Evolutionary conservation across 2,113 vertebrate genomes (phyloP).

Genomic region (Pseudonaja textilis): DNA sequence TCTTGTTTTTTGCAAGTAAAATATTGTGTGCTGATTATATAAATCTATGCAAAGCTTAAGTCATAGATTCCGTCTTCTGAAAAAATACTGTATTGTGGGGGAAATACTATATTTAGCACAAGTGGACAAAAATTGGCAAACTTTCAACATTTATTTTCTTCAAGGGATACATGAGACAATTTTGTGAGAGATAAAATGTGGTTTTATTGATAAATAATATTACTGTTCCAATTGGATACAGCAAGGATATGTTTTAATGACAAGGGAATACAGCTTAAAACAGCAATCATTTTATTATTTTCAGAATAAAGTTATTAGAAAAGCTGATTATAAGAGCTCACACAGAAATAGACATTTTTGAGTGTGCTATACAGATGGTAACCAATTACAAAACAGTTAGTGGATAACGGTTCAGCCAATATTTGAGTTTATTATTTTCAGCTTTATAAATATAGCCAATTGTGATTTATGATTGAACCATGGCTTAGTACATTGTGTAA

Average conservation of each 20-base stretch:
- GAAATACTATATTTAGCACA: not conserved
- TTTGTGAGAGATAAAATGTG: not conserved
- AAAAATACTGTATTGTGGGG: not conserved
- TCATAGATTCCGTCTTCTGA: not conserved
- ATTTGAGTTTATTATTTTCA: not conserved
- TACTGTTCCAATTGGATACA: not conserved
- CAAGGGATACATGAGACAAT: not conserved
- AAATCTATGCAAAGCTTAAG: not conserved
- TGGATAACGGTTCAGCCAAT: not conserved
- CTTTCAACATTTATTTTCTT: not conserved
- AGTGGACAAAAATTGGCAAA: too few species aligned
- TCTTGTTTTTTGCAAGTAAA: conserved; percentile 3
- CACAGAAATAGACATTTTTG: not conserved
- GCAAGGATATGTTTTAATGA: not conserved
- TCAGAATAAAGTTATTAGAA: not conserved
- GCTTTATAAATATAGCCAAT: not conserved
- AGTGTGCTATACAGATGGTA: not conserved
- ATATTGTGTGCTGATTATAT: not conserved
- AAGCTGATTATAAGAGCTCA: not conserved
- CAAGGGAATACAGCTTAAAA: not conserved
- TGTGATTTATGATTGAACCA: not conserved
- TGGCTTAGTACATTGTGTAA: not conserved
- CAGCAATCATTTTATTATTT: not conserved
- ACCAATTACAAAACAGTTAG: not conserved
- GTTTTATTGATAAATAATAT: not conserved